These are phyloP conservation scores for Poeciliopsis turrubarensis DNA, from an alignment of 2,113 vertebrate genomes.

Conservation along the genomic window DNA sequence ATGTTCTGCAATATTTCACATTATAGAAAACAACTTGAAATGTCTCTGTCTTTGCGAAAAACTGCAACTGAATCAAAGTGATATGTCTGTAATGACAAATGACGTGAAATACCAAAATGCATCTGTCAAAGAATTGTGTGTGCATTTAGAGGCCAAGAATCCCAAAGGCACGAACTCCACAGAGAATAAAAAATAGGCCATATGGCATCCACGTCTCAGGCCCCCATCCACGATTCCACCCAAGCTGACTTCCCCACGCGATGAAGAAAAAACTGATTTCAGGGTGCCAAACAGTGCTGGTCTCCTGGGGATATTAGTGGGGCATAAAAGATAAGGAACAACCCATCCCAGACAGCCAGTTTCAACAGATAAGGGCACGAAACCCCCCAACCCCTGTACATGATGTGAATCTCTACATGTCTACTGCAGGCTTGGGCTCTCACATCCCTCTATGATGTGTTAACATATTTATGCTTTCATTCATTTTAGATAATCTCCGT, in stretches of 20 bases:
- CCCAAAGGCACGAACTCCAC: conserved; percentile 60
- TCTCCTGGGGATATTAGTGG: conserved; percentile 69
- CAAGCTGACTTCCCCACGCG: conserved; percentile 63
- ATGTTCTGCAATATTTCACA: too few species aligned
- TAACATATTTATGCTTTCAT: background rate
- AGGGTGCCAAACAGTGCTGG: conserved; percentile 58
- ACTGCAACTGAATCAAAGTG: conserved; percentile 17
- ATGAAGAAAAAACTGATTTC: conserved; percentile 51
- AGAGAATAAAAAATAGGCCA: conserved; percentile 64
- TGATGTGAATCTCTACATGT: conserved; percentile 46
- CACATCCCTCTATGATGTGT: background rate
- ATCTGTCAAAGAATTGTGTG: conserved; percentile 57
- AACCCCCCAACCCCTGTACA: conserved; percentile 28
- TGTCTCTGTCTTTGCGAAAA: background rate
- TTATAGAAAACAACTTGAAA: too few species aligned
- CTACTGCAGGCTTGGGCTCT: conserved; percentile 18
- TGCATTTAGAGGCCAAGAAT: conserved; percentile 50
- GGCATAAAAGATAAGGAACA: conserved; percentile 67
- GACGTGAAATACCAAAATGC: conserved; percentile 44
- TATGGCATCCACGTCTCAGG: conserved; percentile 70
- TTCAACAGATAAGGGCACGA: conserved; percentile 63
- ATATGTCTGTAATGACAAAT: conserved; percentile 32
- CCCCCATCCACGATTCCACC: conserved; percentile 67
- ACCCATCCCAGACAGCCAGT: conserved; percentile 60
- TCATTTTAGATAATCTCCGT: conserved; percentile 1